Percentiles rank a stretch among this genome's conserved stretches.
Conservation (phyloP, 2,113 vertebrate species). For the Oryzias celebensis region DNA sequence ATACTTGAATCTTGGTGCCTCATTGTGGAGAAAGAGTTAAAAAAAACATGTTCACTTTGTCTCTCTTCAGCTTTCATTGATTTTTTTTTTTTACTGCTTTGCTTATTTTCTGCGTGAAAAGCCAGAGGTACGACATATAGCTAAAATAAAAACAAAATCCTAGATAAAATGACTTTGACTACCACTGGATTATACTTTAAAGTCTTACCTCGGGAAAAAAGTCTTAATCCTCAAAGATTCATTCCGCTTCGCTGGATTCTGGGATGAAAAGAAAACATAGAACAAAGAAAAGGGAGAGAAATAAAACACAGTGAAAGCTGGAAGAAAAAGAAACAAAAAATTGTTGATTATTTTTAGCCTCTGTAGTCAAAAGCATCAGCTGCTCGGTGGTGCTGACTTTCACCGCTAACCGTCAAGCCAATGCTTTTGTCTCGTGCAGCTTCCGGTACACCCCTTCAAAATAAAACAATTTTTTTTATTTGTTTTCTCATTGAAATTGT, state of each 20-base stretch:
- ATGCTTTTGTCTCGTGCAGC: accelerated
- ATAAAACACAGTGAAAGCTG: constrained; percentile 28
- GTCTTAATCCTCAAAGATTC: constrained; percentile 42
- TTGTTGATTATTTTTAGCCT: constrained; percentile 92
- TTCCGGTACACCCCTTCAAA: constrained; percentile 21
- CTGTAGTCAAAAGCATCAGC: constrained; percentile 78
- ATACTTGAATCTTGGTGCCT: too few species aligned
- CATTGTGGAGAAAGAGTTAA: too few species aligned
- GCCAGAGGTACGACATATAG: background rate
- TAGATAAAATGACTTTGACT: background rate
- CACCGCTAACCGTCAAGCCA: background rate
- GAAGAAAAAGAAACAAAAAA: constrained; percentile 63
- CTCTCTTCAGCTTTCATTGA: too few species aligned
- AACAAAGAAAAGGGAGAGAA: constrained; percentile 7
- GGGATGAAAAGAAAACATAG: constrained; percentile 21
- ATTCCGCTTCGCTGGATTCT: constrained; percentile 57
- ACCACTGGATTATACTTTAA: background rate
- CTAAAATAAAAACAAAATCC: background rate
- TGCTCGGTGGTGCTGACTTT: constrained; percentile 61
- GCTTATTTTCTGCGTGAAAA: too few species aligned
- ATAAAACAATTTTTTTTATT: constrained; percentile 4
- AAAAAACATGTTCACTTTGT: too few species aligned
- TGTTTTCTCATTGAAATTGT: too few species aligned
- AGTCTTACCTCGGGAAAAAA: constrained; percentile 61
- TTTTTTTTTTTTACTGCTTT: too few species aligned